These are phyloP conservation scores for Serripes groenlandicus DNA, from an alignment of 2,888 invertebrate genomes.

Conservation along the genomic window DNA sequence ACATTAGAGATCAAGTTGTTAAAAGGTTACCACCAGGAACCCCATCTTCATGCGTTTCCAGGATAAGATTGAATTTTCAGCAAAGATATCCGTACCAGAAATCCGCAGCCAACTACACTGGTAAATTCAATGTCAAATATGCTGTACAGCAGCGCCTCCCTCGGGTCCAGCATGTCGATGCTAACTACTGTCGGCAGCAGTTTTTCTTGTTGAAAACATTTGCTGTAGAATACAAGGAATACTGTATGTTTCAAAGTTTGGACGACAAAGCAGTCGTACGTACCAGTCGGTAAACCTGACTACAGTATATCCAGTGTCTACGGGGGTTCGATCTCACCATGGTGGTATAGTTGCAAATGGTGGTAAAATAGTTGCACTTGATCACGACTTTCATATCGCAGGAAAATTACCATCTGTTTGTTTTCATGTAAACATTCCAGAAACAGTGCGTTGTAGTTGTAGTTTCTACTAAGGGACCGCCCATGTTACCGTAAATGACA, in stretches of 20 bases:
- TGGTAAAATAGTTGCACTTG: not conserved
- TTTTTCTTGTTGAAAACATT: slow-evolving; percentile 47
- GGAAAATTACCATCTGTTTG: slow-evolving; percentile 35
- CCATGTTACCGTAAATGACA: slow-evolving; percentile 64
- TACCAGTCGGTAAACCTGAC: slow-evolving; percentile 54
- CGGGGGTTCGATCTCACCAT: slow-evolving; percentile 34
- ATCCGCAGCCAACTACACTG: slow-evolving; percentile 35
- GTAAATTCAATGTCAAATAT: slow-evolving; percentile 25
- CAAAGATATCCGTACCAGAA: slow-evolving; percentile 29
- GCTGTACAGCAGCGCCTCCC: slow-evolving; percentile 40
- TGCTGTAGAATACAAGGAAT: slow-evolving; percentile 33
- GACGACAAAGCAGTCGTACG: slow-evolving; percentile 64
- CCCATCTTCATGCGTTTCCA: slow-evolving; percentile 21
- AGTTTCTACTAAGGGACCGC: slow-evolving; percentile 54
- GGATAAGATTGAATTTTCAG: slow-evolving; percentile 28
- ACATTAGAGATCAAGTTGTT: slow-evolving; percentile 26
- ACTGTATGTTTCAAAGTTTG: slow-evolving; percentile 28
- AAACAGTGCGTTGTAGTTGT: slow-evolving; percentile 14
- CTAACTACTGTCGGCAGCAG: slow-evolving; percentile 31
- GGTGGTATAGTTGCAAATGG: slow-evolving; percentile 1
- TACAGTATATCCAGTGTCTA: slow-evolving; percentile 41
- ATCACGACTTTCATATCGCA: slow-evolving; percentile 38
- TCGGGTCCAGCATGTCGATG: slow-evolving; percentile 21
- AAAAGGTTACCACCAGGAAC: slow-evolving; percentile 25
- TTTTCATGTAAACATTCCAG: slow-evolving; percentile 48